Percentiles rank a stretch among this genome's conserved stretches.
Conservation (phyloP, 2,797 vertebrate species). For the Bradypus variegatus region DNA sequence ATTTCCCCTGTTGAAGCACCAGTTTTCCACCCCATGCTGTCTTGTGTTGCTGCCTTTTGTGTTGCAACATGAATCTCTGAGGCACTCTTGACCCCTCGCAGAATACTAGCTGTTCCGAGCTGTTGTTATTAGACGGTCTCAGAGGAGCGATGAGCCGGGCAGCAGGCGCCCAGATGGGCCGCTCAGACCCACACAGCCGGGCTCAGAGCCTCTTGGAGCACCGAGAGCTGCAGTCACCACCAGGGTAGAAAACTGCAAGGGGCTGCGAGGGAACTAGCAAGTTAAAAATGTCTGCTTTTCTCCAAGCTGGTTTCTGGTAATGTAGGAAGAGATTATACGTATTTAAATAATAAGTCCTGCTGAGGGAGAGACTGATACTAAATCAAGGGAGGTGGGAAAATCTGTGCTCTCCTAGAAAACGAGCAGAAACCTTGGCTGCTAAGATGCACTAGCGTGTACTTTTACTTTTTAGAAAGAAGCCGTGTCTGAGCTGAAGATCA, state of each 20-base stretch:
- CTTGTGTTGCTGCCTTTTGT: neutral
- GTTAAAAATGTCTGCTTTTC: constrained; percentile 37
- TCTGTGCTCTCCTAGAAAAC: constrained; percentile 40
- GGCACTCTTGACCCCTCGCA: neutral
- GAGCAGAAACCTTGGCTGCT: constrained; percentile 9
- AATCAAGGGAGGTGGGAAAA: neutral
- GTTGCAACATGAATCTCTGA: neutral
- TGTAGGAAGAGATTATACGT: neutral
- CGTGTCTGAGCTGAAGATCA: neutral
- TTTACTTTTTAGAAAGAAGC: constrained; percentile 29
- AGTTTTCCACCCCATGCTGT: neutral
- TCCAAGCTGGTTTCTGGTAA: constrained; percentile 6
- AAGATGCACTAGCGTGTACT: neutral
- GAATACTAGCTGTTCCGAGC: neutral
- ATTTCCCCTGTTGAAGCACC: neutral
- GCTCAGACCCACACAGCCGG: neutral
- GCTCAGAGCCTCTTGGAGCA: neutral
- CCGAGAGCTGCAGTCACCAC: neutral
- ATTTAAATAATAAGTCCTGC: constrained; percentile 46
- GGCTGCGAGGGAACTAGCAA: neutral
- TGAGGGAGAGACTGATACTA: neutral
- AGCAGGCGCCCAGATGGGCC: neutral
- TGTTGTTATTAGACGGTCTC: neutral
- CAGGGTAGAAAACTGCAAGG: neutral
- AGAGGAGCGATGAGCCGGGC: neutral